Evolutionary conservation across 1,140 invertebrate species (phyloP).

Genomic region (Latrodectus geometricus): DNA sequence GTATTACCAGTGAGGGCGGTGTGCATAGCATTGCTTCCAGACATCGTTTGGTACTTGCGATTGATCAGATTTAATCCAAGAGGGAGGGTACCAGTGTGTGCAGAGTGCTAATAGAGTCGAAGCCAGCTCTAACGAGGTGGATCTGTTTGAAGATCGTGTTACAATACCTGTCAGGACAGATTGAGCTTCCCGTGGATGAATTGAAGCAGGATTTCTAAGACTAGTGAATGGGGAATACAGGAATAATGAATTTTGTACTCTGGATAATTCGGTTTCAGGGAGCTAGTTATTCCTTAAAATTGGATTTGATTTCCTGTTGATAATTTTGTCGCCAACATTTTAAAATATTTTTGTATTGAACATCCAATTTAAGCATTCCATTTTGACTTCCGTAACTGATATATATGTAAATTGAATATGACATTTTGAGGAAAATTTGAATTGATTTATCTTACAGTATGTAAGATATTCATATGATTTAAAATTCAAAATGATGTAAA

Average conservation of each 20-base stretch:
- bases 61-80: constrained; percentile 25
- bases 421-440: no score
- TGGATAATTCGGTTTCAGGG: background rate
- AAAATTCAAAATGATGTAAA: no score
- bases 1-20: background rate
- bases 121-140: constrained; percentile 39
- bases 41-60: background rate
- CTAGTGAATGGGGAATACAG: background rate
- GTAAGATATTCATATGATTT: no score
- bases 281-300: no score
- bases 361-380: no score
- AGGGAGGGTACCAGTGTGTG: background rate
- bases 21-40: background rate
- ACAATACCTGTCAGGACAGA: constrained; percentile 18
- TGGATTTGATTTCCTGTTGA: no score
- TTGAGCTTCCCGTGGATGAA: background rate
- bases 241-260: background rate
- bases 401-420: no score
- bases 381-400: no score
- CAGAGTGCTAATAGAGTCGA: constrained; percentile 19
- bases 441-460: no score
- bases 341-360: no score
- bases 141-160: constrained; percentile 43
- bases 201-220: no score
- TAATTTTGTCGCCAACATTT: no score